Conservation (phyloP, 2,113 vertebrate species). For the Oreotrochilus melanogaster region DNA sequence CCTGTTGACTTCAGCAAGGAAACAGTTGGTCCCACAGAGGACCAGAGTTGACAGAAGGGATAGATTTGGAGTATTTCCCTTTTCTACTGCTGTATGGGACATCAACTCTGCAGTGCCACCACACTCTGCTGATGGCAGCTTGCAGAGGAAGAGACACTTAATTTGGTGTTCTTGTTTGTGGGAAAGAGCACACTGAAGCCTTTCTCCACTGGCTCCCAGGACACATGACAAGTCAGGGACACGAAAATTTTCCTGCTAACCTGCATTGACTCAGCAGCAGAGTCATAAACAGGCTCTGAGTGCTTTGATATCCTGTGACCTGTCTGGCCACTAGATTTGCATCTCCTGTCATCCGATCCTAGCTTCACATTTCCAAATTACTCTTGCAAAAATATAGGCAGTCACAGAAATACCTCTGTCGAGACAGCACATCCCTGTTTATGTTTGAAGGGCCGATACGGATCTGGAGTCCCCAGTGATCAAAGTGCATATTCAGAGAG, state of each 20-base stretch:
- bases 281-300: background rate
- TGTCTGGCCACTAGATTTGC: background rate
- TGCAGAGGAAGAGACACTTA: background rate
- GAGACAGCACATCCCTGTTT: constrained; percentile 17
- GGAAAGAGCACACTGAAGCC: background rate
- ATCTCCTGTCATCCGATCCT: background rate
- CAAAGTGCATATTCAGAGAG: background rate
- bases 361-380: background rate
- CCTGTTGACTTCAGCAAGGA: background rate
- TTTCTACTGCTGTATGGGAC: background rate
- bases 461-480: background rate
- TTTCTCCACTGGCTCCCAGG: background rate
- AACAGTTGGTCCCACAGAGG: background rate
- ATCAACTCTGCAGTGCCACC: background rate
- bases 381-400: constrained; percentile 10
- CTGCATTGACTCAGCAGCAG: background rate
- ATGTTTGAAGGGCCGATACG: background rate
- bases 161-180: background rate
- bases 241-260: background rate
- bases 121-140: background rate
- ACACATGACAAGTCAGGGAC: background rate
- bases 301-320: background rate
- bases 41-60: background rate
- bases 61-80: background rate
- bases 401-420: background rate